Evolutionary conservation across 2,113 vertebrate genomes (phyloP).

Genomic region (Osmerus mordax): DNA sequence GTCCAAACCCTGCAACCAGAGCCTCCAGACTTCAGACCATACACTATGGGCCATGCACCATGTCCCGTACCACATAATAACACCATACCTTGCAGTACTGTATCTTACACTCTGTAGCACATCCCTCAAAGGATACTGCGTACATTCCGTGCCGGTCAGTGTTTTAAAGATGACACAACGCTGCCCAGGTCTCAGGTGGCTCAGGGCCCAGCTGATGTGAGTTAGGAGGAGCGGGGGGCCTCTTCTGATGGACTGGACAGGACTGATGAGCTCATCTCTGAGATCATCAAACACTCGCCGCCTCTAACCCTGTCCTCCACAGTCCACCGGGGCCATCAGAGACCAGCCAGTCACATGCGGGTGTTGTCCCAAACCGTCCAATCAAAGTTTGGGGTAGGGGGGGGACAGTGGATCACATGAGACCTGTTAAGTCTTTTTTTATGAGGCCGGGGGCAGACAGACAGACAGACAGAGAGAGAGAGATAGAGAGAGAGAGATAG

Average conservation of each 20-base stretch:
- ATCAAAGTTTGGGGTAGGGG: background rate
- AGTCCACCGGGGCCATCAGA: background rate
- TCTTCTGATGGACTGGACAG: background rate
- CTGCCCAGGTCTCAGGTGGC: background rate
- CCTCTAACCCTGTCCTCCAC: background rate
- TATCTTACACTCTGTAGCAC: too few species aligned
- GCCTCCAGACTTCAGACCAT: background rate
- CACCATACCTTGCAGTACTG: too few species aligned
- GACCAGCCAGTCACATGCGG: background rate
- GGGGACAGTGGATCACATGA: background rate
- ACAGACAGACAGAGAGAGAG: background rate
- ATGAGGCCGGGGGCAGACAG: constrained; percentile 4
- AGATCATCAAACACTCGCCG: too few species aligned
- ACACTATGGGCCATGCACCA: background rate
- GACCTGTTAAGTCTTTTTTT: constrained; percentile 20
- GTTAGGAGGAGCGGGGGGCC: too few species aligned
- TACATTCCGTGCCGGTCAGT: background rate
- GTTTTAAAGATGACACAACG: background rate
- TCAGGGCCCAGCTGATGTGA: background rate
- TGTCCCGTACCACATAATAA: background rate
- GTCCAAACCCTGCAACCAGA: background rate
- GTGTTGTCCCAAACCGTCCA: background rate
- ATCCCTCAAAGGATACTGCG: too few species aligned
- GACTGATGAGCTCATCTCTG: constrained; percentile 5
- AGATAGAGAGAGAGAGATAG: background rate